Evolutionary conservation across 2,888 invertebrate species (phyloP).

Genomic region (Busseola fusca): DNA sequence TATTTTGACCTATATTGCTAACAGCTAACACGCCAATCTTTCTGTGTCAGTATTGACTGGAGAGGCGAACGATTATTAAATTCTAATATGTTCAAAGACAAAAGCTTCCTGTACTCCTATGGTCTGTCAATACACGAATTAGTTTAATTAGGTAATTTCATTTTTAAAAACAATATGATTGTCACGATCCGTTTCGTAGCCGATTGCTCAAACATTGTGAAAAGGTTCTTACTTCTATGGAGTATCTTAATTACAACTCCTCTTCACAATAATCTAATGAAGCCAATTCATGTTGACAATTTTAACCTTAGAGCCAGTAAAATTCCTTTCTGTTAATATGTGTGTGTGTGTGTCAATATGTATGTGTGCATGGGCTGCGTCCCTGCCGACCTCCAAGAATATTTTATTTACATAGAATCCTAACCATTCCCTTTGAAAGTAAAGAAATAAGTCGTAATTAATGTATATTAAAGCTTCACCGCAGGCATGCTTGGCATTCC

Average conservation of each 20-base stretch:
- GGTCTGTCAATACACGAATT: neutral
- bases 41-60: slow-evolving; percentile 13
- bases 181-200: no score
- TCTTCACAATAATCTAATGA: neutral
- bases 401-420: slow-evolving; percentile 14
- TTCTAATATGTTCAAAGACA: neutral
- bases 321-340: no score
- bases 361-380: no score
- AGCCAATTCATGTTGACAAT: slow-evolving; percentile 6
- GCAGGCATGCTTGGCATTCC: slow-evolving; percentile 16
- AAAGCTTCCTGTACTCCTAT: no score
- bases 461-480: slow-evolving; percentile 25
- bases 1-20: slow-evolving; percentile 40
- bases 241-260: no score
- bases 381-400: slow-evolving; percentile 22
- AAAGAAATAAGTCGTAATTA: slow-evolving; percentile 30
- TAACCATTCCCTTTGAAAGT: slow-evolving; percentile 32
- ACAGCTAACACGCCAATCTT: slow-evolving; percentile 20
- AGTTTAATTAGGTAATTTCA: no score
- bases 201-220: no score
- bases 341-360: no score
- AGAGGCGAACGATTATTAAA: neutral
- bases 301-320: slow-evolving; percentile 1
- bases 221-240: no score
- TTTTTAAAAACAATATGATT: no score